Conservation (phyloP, 2,113 vertebrate genomes). For the Zootoca vivipara region DNA sequence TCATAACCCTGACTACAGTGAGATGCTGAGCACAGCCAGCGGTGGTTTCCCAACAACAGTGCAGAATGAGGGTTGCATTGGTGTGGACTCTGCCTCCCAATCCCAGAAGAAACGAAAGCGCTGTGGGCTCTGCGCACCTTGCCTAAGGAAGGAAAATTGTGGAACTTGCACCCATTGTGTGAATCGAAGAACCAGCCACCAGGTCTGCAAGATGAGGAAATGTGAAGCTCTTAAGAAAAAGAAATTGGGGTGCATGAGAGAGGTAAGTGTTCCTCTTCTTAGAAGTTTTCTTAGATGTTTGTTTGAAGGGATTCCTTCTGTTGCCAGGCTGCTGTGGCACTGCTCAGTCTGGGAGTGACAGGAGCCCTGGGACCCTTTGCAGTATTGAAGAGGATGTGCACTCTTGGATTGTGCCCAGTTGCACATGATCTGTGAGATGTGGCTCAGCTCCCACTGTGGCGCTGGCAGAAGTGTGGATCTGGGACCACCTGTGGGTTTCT, state of each 20-base stretch:
- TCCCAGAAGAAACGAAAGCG: slow-evolving; percentile 85
- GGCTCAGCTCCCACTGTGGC: neutral
- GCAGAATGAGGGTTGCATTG: slow-evolving; percentile 33
- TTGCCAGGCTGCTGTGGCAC: neutral
- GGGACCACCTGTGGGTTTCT: neutral
- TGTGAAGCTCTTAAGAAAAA: slow-evolving; percentile 84
- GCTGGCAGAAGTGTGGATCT: neutral
- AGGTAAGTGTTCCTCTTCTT: slow-evolving; percentile 54
- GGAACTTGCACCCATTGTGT: slow-evolving; percentile 85
- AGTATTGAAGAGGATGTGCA: neutral
- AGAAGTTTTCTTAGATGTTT: too few relatives aligned
- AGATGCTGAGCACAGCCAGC: neutral
- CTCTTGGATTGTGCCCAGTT: neutral
- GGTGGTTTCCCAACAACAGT: slow-evolving; percentile 26
- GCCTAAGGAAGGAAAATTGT: slow-evolving; percentile 83
- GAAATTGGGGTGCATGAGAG: slow-evolving; percentile 45
- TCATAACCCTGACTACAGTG: neutral
- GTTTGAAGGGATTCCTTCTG: neutral
- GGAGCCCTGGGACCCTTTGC: neutral
- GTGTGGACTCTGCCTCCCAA: slow-evolving; percentile 43
- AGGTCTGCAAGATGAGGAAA: slow-evolving; percentile 89
- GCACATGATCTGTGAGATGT: neutral
- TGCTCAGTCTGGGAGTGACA: neutral
- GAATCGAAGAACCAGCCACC: slow-evolving; percentile 87
- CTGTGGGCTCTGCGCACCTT: slow-evolving; percentile 84